Evolutionary conservation across 2,888 invertebrate genomes (phyloP), one percentile per base, ranked within the genome.

Genomic region (Chrysolina oricalcia): DNA sequence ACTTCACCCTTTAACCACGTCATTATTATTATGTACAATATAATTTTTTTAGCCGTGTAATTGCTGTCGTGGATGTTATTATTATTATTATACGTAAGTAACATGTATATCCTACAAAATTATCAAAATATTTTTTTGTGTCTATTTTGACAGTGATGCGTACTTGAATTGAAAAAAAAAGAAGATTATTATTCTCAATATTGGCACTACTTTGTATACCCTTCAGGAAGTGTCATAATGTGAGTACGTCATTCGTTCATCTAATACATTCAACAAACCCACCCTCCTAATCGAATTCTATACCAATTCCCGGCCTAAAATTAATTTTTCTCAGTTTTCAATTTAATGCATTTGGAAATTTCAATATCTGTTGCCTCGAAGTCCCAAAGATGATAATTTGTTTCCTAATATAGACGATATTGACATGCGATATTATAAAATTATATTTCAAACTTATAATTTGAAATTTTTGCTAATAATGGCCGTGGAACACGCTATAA

Each of bases 371-470:
- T 64, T 70, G 67, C 50, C 73, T 70, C 68, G 48, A 53, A 75
- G 68, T 78, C 70, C 67, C 63, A 53, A 73, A 81, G 79, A 81
- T 81, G 81, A 83, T 83, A 84, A 84, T 83, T 85, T 78, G 81
- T 78, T 83, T 82, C 80, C 82, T 83, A 85, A 85, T 85, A 85
- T 83, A 83, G 83, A 83, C 84, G 84, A 84, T 86, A 86, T 86
- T 84, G 86, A 86, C 87, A 87, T 86, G 87, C 87, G 82, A 87
- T 86, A 86, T 84, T 85, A 84, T 85, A 85, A 86, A 86, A 86
- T 86, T 86, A 85, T 83, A 83, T 86, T 86, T 83, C 83, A 82
- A 86, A 87, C 81, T 86, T 86, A 84, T 86, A 86, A 86, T 86
- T 86, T 86, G 84, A 83, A 86, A 86, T 86, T 86, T 86, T 86